Base-by-base conservation (phyloP, 1,140 invertebrate genomes). In the Bacillus rossius region DNA sequence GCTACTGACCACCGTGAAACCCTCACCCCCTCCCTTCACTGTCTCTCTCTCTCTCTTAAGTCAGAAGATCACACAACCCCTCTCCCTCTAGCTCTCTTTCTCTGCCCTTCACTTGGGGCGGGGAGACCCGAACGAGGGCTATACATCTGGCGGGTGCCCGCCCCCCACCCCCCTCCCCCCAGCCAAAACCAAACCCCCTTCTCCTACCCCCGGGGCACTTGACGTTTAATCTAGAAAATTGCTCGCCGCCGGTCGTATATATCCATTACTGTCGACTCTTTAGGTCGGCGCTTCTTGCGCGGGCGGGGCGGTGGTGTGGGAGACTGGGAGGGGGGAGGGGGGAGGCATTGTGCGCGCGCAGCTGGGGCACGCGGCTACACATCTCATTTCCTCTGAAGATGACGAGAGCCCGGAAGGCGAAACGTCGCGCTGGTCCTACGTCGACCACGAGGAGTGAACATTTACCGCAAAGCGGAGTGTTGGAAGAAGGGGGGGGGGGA, bases 141-240 rank as follows among this genome's bases (percentile, higher is more conserved):
- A 49, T 25, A 23, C 20, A 26, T 14, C 20, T 25, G 20, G 22
- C 42, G 3, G 17, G 42, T 22, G 20, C 45, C 65, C 65, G 61
- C 61, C 65, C 61, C 62, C 59, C 59, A 55, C 61, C 63, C 67
- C 64, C 67, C 61, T 65, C 62, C 66, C 64, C 64, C 2, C 14
- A 4, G 43, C 13, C 14, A 5, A 22, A 19, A n/a, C 2, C 54
- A 63, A n/a, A 68, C 61, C 63, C 64, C 64, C 63, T 59, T 56
- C 56, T 61, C 64, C 65, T 63, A 63, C 62, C 67, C 63, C 66
- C 65, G 62, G 17, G 26, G 16, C 40, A 40, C 70, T 72, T 76
- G 74, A 76, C 74, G 73, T 76, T 76, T 76, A 76, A 76, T 76
- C 73, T 76, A 75, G 74, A 74, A 76, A 76, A 76, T 76, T 75